A percentile compares a stretch with the other conserved stretches of the same genome.
Conservation (phyloP, 2,113 vertebrate genomes). For the Anolis carolinensis region DNA sequence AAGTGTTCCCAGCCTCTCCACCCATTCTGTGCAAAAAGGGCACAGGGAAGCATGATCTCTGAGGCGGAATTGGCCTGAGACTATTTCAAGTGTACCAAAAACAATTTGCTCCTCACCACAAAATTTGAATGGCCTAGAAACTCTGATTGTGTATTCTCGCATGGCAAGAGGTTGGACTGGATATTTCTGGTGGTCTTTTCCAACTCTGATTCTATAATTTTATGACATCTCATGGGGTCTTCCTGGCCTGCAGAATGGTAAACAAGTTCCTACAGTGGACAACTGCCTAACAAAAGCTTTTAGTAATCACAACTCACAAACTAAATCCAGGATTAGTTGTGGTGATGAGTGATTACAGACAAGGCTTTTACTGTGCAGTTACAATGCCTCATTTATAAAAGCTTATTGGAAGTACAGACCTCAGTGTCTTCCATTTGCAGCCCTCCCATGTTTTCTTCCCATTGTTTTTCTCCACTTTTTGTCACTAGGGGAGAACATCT, state of each 20-base stretch:
- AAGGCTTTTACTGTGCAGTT: not conserved
- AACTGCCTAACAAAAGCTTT: no score
- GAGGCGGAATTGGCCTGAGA: not conserved
- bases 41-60: not conserved
- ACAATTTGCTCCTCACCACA: not conserved
- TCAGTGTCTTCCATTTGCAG: not conserved
- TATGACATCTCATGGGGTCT: no score
- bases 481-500: not conserved
- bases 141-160: no score
- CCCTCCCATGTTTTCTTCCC: not conserved
- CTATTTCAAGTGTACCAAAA: not conserved
- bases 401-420: not conserved
- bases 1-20: no score
- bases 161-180: no score
- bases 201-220: no score
- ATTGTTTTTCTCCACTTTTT: not conserved
- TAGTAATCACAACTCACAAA: no score
- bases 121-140: not conserved
- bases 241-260: no score
- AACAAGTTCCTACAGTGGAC: no score
- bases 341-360: not conserved
- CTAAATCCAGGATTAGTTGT: no score
- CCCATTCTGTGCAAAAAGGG: not conserved
- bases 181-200: no score
- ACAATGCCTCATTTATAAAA: not conserved